A percentile compares a stretch with the other conserved stretches of the same genome.
Conservation (phyloP, 2,888 invertebrate genomes). For the Lasioglossum morio region DNA sequence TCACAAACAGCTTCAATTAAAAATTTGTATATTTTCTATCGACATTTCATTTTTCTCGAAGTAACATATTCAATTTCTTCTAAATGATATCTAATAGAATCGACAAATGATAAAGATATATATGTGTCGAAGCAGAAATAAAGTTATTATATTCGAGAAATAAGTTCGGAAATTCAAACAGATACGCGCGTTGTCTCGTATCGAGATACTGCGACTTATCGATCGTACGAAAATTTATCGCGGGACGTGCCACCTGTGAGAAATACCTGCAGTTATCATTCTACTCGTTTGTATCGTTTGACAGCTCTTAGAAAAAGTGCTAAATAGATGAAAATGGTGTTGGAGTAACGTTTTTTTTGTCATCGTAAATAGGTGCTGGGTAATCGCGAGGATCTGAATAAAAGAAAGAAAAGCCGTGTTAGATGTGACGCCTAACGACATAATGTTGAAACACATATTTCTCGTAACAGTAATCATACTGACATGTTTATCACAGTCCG, state of each 20-base stretch:
- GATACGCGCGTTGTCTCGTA: background rate
- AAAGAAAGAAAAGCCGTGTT: constrained; percentile 6
- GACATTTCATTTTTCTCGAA: background rate
- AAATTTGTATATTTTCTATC: background rate
- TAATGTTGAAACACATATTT: constrained; percentile 67
- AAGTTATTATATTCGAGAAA: background rate
- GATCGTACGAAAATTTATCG: background rate
- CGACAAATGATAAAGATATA: background rate
- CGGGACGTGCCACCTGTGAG: constrained; percentile 2
- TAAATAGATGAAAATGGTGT: background rate
- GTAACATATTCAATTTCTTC: background rate
- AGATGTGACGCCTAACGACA: constrained; percentile 53
- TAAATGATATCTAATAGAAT: background rate
- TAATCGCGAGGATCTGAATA: background rate
- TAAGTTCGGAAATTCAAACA: background rate
- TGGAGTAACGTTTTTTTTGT: constrained; percentile 22
- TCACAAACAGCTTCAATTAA: constrained; percentile 8
- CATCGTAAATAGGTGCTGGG: background rate
- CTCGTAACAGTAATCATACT: constrained; percentile 51
- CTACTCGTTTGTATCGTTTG: background rate
- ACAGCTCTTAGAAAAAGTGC: constrained; percentile 10
- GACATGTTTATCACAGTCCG: constrained; percentile 62
- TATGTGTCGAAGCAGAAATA: background rate
- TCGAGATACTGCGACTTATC: constrained; percentile 6
- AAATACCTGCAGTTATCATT: constrained; percentile 1